Conservation (phyloP, 2,888 invertebrate species). For the Allacma fusca region DNA sequence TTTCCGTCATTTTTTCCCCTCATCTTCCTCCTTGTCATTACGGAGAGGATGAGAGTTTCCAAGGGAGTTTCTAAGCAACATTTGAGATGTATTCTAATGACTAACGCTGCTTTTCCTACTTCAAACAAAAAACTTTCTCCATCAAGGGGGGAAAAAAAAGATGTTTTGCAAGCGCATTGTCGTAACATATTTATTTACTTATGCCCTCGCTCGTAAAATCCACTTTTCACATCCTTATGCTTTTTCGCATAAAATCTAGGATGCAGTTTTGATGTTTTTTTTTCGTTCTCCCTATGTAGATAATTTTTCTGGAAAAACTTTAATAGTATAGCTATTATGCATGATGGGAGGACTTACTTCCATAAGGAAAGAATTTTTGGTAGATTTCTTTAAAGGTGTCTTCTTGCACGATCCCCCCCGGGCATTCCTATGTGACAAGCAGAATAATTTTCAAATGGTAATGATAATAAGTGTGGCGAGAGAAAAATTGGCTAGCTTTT, state of each 20-base stretch:
- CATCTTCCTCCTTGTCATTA: conserved; percentile 3
- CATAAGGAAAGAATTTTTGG: conserved; percentile 97
- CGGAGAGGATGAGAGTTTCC: too few relatives aligned
- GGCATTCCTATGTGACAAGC: conserved; percentile 78
- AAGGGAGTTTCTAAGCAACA: neutral
- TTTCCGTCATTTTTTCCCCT: neutral
- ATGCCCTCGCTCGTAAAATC: too few relatives aligned
- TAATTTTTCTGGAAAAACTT: too few relatives aligned
- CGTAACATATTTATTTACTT: too few relatives aligned
- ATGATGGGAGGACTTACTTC: conserved; percentile 78
- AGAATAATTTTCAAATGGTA: conserved; percentile 40
- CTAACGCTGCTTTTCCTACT: too few relatives aligned
- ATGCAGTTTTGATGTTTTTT: neutral
- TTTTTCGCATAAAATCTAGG: too few relatives aligned
- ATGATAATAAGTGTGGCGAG: conserved; percentile 45
- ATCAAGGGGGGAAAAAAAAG: too few relatives aligned
- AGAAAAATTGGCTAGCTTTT: conserved; percentile 43
- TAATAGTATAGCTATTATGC: too few relatives aligned
- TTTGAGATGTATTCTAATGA: neutral
- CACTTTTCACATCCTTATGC: too few relatives aligned
- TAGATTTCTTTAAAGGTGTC: conserved; percentile 98
- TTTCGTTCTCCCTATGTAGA: neutral
- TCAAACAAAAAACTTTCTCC: too few relatives aligned
- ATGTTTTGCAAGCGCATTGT: too few relatives aligned
- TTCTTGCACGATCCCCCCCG: conserved; percentile 95